These are phyloP conservation scores for Plemyria rubiginata DNA, from an alignment of 2,888 invertebrate genomes.

Conservation along the genomic window DNA sequence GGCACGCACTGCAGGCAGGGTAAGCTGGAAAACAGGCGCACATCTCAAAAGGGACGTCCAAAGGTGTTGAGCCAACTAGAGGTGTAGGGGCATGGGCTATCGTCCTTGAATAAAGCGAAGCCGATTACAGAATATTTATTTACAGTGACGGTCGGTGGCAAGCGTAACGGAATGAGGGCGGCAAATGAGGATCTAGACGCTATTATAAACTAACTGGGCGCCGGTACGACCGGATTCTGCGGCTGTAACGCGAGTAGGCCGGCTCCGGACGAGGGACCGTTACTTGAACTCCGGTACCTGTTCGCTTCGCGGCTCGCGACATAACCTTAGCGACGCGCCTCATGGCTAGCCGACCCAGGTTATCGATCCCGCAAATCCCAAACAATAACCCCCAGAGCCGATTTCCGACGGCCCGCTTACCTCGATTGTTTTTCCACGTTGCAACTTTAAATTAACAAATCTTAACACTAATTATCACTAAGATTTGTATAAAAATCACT, in stretches of 20 bases:
- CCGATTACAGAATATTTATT: slow-evolving; percentile 78
- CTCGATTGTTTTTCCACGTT: slow-evolving; percentile 76
- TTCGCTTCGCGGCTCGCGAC: slow-evolving; percentile 76
- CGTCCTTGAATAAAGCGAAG: slow-evolving; percentile 71
- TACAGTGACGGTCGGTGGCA: slow-evolving; percentile 73
- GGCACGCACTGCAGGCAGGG: slow-evolving; percentile 86
- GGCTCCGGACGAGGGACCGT: slow-evolving; percentile 74
- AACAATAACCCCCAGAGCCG: slow-evolving; percentile 71
- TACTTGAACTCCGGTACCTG: slow-evolving; percentile 82
- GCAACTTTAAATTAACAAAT: slow-evolving; percentile 82
- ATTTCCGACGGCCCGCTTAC: slow-evolving; percentile 65
- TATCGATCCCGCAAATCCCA: slow-evolving; percentile 83
- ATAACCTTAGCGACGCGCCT: slow-evolving; percentile 84
- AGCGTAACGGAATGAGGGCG: slow-evolving; percentile 81
- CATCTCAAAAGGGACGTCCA: slow-evolving; percentile 81
- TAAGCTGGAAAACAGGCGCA: slow-evolving; percentile 86
- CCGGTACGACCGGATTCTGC: slow-evolving; percentile 78
- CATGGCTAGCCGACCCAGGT: slow-evolving; percentile 82
- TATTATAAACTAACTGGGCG: slow-evolving; percentile 78
- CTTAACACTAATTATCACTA: slow-evolving; percentile 82
- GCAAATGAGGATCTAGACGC: slow-evolving; percentile 79
- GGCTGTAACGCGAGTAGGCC: slow-evolving; percentile 73
- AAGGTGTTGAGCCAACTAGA: slow-evolving; percentile 80
- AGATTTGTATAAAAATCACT: slow-evolving; percentile 82
- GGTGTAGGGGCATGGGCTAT: slow-evolving; percentile 72